These are phyloP conservation scores for Formica aserva DNA, from an alignment of 2,888 invertebrate genomes.

Conservation along the genomic window DNA sequence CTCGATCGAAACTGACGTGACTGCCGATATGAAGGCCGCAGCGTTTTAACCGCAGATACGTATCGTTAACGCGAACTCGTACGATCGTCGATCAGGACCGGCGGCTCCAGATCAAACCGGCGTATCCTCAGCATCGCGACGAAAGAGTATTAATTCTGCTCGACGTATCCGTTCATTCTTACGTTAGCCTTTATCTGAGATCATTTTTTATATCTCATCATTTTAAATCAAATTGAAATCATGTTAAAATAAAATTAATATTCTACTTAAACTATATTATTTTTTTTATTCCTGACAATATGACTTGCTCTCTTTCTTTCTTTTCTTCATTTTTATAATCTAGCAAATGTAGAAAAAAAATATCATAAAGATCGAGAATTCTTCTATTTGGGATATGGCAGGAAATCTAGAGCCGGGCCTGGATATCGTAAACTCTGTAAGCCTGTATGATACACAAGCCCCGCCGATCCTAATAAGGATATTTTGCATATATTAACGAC, in stretches of 20 bases:
- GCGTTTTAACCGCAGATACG: constrained; percentile 66
- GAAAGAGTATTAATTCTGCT: not conserved
- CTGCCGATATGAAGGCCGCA: constrained; percentile 68
- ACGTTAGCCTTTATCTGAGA: not conserved
- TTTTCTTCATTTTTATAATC: not conserved
- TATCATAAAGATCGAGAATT: not conserved
- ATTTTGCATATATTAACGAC: constrained; percentile 84
- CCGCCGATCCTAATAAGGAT: constrained; percentile 81
- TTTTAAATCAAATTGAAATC: not conserved
- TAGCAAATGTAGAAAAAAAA: not conserved
- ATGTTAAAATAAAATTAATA: not conserved
- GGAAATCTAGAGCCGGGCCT: constrained; percentile 56
- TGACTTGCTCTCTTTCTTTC: not conserved
- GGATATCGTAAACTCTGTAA: constrained; percentile 56
- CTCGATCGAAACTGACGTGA: constrained; percentile 67
- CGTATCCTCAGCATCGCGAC: constrained; percentile 58
- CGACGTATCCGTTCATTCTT: not conserved
- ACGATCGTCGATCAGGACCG: constrained; percentile 31
- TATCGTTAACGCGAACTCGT: constrained; percentile 62
- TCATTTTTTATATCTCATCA: not conserved
- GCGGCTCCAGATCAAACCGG: constrained; percentile 68
- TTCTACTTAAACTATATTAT: not conserved
- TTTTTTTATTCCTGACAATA: not conserved
- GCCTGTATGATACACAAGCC: constrained; percentile 25
- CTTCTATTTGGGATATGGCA: not conserved